A percentile compares a stretch with the other conserved stretches of the same genome.
Evolutionary conservation across 2,113 vertebrate species (phyloP).

Genomic region (Loxodonta africana): DNA sequence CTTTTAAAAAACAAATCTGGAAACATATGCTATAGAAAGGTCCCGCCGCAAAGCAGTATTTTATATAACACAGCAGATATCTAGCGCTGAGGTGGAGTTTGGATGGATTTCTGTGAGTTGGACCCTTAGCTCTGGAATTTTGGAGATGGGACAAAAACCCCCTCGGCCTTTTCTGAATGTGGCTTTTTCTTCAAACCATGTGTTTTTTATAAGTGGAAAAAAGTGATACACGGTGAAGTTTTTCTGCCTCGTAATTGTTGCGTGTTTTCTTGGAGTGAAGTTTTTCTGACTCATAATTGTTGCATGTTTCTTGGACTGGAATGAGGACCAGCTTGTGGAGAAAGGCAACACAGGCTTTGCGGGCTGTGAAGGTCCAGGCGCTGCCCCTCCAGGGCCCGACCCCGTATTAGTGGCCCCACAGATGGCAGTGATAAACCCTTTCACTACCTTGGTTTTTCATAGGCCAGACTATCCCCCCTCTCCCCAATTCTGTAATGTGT

Average conservation of each 20-base stretch:
- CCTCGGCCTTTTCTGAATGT: not conserved
- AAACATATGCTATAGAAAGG: not conserved
- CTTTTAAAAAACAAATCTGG: not conserved
- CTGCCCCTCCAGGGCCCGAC: conserved; percentile 54
- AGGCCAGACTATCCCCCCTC: not conserved
- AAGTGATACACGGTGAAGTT: not conserved
- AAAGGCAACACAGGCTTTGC: not conserved
- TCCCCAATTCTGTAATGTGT: conserved; percentile 15
- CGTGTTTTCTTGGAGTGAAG: not conserved
- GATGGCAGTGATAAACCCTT: conserved; percentile 76
- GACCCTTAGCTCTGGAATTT: not conserved
- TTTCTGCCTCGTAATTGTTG: not conserved
- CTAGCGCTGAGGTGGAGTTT: not conserved
- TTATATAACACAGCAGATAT: not conserved
- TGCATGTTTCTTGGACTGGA: not conserved
- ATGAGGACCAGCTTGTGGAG: not conserved
- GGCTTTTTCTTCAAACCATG: not conserved
- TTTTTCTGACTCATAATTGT: not conserved
- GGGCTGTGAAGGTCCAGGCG: not conserved
- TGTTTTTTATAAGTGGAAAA: not conserved
- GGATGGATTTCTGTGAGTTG: not conserved
- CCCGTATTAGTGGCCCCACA: not conserved
- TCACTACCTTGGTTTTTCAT: conserved; percentile 71
- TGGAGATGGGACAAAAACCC: not conserved
- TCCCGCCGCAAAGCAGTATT: not conserved